Conservation (phyloP, 2,888 invertebrate genomes). For the Alcis repandata region DNA sequence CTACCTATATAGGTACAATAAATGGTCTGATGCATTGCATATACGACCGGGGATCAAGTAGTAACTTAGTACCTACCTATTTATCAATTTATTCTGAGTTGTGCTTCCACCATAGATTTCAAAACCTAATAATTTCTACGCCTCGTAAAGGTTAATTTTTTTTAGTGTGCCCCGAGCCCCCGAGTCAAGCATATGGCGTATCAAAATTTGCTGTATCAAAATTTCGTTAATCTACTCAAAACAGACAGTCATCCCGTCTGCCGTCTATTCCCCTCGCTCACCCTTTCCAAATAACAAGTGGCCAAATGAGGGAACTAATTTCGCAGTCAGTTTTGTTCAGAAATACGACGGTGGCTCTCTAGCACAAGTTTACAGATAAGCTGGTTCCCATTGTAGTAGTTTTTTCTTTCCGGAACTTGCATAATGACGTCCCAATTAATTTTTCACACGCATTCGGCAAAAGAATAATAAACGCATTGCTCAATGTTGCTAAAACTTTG, state of each 20-base stretch:
- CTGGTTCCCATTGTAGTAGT: conserved; percentile 4
- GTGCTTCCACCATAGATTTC: background rate
- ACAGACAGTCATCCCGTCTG: conserved; percentile 79
- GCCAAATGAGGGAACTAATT: background rate
- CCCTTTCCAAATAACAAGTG: background rate
- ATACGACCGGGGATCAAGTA: background rate
- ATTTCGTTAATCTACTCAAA: conserved; percentile 77
- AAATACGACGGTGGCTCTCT: background rate
- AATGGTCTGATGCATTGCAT: background rate
- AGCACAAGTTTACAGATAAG: background rate
- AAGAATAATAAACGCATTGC: conserved; percentile 42
- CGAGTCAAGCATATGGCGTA: conserved; percentile 71
- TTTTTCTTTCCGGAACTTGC: conserved; percentile 37
- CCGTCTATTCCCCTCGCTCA: conserved; percentile 46
- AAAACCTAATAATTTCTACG: background rate
- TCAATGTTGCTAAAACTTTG: conserved; percentile 28
- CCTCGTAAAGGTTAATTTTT: background rate
- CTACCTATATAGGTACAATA: too few species aligned
- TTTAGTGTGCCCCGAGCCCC: conserved; percentile 28
- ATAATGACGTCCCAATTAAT: conserved; percentile 33
- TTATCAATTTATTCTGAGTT: background rate
- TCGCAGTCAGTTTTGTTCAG: background rate
- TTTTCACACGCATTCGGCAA: conserved; percentile 30
- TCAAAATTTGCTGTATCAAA: conserved; percentile 58
- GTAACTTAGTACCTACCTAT: background rate